phyloP scores from a whole-genome alignment of 1,140 invertebrate genomes.

The Cydia fagiglandana region DNA sequence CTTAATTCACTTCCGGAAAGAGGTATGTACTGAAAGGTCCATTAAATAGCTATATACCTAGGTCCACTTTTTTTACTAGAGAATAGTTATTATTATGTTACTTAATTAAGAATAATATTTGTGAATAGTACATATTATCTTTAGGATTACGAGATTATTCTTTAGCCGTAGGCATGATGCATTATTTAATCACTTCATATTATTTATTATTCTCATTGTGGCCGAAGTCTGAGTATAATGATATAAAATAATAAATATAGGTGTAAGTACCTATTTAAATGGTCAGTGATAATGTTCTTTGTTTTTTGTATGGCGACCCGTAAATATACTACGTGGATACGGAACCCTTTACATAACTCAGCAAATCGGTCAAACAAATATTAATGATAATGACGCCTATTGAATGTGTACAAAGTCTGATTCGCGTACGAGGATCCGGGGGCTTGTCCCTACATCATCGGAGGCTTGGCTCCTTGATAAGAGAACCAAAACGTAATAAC shows the following conservation, averaged over 20 bases:
- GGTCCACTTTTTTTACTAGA: not conserved
- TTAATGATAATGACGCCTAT: not conserved
- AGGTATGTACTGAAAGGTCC: not conserved
- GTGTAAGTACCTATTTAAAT: not conserved
- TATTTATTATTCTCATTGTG: not conserved
- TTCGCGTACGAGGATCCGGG: conserved; percentile 19
- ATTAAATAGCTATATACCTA: too few species aligned
- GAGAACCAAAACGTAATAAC: conserved; percentile 26
- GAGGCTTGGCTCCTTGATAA: conserved; percentile 28
- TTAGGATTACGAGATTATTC: not conserved
- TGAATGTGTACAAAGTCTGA: conserved; percentile 12
- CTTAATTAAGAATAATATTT: not conserved
- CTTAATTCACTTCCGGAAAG: not conserved
- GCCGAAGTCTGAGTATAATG: not conserved
- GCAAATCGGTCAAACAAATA: not conserved
- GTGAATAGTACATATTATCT: not conserved
- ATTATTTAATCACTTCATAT: not conserved
- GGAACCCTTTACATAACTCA: not conserved
- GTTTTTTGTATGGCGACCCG: not conserved
- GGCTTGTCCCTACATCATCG: conserved; percentile 28
- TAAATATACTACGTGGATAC: not conserved
- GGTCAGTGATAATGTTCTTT: not conserved
- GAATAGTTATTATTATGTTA: not conserved
- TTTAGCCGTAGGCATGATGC: not conserved
- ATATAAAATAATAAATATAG: not conserved